Evolutionary conservation across 2,113 vertebrate species (phyloP), one percentile per base, ranked within the genome.

Genomic region (Collichthys lucidus): DNA sequence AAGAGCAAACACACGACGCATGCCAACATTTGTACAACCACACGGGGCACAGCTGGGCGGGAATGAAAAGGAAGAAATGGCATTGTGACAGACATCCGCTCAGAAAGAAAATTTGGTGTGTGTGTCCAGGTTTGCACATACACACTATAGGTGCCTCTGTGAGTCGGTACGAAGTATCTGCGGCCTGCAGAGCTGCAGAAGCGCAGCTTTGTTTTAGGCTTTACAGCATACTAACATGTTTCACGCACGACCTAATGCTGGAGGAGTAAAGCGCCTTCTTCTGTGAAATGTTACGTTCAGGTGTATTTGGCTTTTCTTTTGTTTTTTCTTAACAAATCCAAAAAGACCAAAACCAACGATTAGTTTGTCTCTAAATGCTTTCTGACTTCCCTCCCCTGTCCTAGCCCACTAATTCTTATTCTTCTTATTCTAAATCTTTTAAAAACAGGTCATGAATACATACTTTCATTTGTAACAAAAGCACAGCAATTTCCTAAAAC

Each of bases 21-120:
- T 62, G 65, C 57, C 83, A 88, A 76, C 74, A 69, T 89, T 86
- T 69, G 62, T 46, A 53, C 24, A 62, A 49, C 11, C 31, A 42
- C 47, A 59, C 47, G n/a, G 44, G 22, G 52, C 26, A 64, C 20
- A 40, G 40, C 67, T 56, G 63, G 59, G 53, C 6, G 31, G 6
- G 29, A 6, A 35, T n/a, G 57, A 47, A 62, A 52, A 73, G 12
- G 56, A 56, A 66, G 44, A 40, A 69, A 55, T 1, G 5, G 24
- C 17, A 55, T 74, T 62, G 20, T 56, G 64, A 42, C 64, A 66
- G 46, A 84, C 76, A 70, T 56, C 22, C 22, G 35, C 72, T 72
- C 46, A 46, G 44, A 74, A 69, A 26, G 24, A 26, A 65, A 77
- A 63, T 26, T 3, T 68, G 11, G 26, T 19, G n/a, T 56, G 57